These are phyloP conservation scores for Glaucomys volans DNA, from an alignment of 2,113 vertebrate genomes.

Conservation along the genomic window DNA sequence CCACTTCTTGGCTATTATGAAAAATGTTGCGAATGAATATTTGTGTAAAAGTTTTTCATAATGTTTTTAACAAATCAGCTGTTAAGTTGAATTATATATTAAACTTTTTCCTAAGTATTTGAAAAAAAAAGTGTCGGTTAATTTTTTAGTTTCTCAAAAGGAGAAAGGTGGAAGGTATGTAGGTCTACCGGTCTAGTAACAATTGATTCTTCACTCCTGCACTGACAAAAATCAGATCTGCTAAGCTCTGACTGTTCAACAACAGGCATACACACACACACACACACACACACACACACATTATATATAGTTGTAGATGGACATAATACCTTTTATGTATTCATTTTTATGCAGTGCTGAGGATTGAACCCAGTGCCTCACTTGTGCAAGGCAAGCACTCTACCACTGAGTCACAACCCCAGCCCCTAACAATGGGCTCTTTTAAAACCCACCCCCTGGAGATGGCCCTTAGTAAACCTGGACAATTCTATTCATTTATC, in stretches of 20 bases:
- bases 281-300: too few species aligned
- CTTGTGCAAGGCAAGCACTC: too few species aligned
- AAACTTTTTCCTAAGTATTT: slow-evolving; percentile 1
- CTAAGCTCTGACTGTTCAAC: background rate
- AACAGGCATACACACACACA: too few species aligned
- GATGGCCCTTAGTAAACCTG: background rate
- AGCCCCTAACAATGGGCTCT: background rate
- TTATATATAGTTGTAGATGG: too few species aligned
- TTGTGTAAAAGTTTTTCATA: slow-evolving; percentile 1
- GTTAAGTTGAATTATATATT: slow-evolving; percentile 1
- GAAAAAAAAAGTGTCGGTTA: background rate
- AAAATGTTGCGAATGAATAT: background rate
- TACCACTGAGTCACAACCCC: too few species aligned
- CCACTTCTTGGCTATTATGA: too few species aligned
- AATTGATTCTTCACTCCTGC: background rate
- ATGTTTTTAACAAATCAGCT: slow-evolving; percentile 19
- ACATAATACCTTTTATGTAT: too few species aligned
- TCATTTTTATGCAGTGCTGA: too few species aligned
- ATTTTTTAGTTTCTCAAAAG: slow-evolving; percentile 41
- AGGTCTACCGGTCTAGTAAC: background rate
- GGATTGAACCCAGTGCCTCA: too few species aligned
- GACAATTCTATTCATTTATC: background rate
- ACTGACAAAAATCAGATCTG: background rate
- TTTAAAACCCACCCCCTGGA: background rate
- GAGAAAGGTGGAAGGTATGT: background rate